Evolutionary conservation across 2,797 vertebrate genomes (phyloP).

Genomic region (Macropodus opercularis): DNA sequence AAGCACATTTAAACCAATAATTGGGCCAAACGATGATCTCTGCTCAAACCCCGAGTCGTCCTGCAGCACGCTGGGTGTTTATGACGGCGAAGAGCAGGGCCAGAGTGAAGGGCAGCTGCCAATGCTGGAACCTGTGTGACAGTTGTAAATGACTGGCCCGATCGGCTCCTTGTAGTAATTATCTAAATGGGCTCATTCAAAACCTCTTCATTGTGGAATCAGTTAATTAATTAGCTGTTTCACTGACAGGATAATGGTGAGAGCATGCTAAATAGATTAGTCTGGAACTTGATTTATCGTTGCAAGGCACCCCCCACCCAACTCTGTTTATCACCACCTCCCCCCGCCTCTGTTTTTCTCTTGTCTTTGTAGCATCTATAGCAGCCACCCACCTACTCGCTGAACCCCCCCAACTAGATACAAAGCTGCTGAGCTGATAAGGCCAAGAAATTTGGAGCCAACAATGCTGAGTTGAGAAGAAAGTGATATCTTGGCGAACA

Average conservation of each 20-base stretch:
- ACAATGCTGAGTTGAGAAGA: constrained; percentile 9
- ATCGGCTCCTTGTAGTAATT: constrained; percentile 96
- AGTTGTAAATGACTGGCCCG: constrained; percentile 91
- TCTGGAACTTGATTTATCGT: constrained; percentile 94
- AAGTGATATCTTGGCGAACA: constrained; percentile 33
- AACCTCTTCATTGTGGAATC: constrained; percentile 98
- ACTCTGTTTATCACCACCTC: constrained; percentile 78
- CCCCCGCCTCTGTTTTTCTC: constrained; percentile 64
- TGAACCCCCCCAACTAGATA: constrained; percentile 42
- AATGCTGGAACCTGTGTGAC: constrained; percentile 74
- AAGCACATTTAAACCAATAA: too few species aligned
- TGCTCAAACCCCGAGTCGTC: neutral
- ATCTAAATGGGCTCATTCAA: constrained; percentile 98
- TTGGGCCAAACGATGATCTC: neutral
- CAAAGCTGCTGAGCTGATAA: constrained; percentile 61
- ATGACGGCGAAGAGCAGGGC: constrained; percentile 28
- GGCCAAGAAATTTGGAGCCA: constrained; percentile 39
- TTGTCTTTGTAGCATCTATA: constrained; percentile 71
- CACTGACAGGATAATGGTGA: constrained; percentile 94
- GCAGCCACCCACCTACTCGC: constrained; percentile 58
- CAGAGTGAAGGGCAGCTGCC: constrained; percentile 78
- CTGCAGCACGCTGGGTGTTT: neutral
- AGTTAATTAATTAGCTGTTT: constrained; percentile 99
- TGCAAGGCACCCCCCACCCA: constrained; percentile 67
- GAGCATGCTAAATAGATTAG: constrained; percentile 98